These are phyloP conservation scores for Clavelina lepadiformis DNA, from an alignment of 23 tunicate species.

Conservation along the genomic window DNA sequence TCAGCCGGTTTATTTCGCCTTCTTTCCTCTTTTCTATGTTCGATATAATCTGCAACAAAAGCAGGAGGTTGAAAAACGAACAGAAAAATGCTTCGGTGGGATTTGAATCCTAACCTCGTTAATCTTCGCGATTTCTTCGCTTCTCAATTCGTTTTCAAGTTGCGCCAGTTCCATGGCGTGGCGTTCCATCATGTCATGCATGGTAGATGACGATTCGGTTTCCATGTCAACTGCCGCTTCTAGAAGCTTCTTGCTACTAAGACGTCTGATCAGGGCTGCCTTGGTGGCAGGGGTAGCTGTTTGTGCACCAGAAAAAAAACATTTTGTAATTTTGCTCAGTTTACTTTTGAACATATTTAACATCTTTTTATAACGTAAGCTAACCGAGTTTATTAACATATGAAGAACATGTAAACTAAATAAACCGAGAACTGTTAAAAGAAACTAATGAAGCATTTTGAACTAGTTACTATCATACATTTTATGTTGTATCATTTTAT, in stretches of 20 bases:
- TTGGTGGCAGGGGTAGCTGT: conserved; percentile 16
- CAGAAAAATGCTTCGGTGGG: neutral
- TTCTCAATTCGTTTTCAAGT: conserved; percentile 69
- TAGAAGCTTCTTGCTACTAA: conserved; percentile 48
- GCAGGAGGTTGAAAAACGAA: neutral
- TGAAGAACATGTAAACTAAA: neutral
- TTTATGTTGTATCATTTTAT: neutral
- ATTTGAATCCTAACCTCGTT: conserved; percentile 51
- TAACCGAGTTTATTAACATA: neutral
- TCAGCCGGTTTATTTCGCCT: conserved; percentile 34
- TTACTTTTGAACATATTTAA: too few species aligned
- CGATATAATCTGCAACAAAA: conserved; percentile 47
- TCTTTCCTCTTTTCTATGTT: conserved; percentile 80
- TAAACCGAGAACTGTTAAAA: neutral
- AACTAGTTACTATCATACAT: neutral
- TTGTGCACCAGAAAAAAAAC: conserved; percentile 1
- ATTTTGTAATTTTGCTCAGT: too few species aligned
- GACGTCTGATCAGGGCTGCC: conserved; percentile 27
- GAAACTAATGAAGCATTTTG: neutral
- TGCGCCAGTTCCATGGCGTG: conserved; percentile 83
- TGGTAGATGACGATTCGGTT: conserved; percentile 22
- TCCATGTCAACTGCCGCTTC: conserved; percentile 34
- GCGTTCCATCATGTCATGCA: conserved; percentile 80
- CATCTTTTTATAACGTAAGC: neutral
- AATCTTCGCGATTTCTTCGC: conserved; percentile 76